phyloP scores from a whole-genome alignment of 2,113 vertebrate species.

The Opisthocomus hoazin region DNA sequence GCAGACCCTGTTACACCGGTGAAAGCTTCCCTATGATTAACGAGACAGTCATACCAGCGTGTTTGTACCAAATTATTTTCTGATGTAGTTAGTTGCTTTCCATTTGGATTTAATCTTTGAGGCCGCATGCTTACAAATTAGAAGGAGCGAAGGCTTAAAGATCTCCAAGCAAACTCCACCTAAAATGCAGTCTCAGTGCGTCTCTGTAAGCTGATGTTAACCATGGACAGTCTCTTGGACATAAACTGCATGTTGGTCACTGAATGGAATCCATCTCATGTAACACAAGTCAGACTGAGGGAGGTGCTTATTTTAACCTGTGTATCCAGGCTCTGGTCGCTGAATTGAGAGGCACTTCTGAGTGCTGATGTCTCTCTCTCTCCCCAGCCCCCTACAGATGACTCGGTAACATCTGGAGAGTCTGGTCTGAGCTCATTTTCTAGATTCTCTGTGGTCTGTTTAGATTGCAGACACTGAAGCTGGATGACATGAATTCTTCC shows the following conservation, averaged over 20 bases:
- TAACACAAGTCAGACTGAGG: not conserved
- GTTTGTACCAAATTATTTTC: not conserved
- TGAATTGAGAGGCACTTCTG: not conserved
- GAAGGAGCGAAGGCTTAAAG: not conserved
- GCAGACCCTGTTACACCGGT: not conserved
- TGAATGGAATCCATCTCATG: rapidly evolving
- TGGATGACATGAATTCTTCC: not conserved
- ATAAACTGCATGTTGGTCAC: rapidly evolving
- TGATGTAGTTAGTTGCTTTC: not conserved
- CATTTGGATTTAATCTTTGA: not conserved
- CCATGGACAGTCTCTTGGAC: not conserved
- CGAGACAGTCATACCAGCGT: not conserved
- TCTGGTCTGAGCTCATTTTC: not conserved
- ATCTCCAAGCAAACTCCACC: not conserved
- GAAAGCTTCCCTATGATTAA: not conserved
- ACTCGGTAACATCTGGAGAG: not conserved
- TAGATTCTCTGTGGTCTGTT: not conserved
- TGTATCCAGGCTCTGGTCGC: not conserved
- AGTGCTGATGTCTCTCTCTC: not conserved
- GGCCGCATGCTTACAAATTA: not conserved
- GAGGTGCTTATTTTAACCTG: not conserved
- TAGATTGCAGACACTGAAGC: not conserved
- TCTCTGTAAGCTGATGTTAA: not conserved
- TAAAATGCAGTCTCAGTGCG: not conserved
- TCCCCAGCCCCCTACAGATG: not conserved